phyloP scores from a whole-genome alignment of 2,888 invertebrate species.

The Nasonovia ribisnigri region DNA sequence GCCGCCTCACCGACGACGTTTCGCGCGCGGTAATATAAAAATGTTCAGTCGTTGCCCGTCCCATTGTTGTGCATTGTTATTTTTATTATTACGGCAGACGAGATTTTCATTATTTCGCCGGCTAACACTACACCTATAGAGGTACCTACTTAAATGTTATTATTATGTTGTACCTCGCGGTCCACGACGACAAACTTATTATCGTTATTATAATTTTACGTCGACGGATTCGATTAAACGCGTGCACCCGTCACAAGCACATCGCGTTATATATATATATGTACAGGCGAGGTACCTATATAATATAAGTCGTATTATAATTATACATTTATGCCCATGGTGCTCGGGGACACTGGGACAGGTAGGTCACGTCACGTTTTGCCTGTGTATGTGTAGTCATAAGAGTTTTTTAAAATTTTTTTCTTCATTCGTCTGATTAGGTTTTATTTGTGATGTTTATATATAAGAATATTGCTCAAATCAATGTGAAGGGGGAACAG shows the following conservation, averaged over 20 bases:
- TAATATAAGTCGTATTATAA: too few relatives aligned
- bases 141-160: background rate
- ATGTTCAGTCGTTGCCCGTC: constrained; percentile 25
- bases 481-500: background rate
- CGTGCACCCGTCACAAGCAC: background rate
- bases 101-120: background rate
- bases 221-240: background rate
- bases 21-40: constrained; percentile 35
- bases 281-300: background rate
- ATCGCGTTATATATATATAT: too few relatives aligned
- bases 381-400: background rate
- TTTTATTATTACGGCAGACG: background rate
- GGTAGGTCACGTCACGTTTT: background rate
- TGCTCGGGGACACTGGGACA: background rate
- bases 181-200: background rate
- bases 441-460: background rate
- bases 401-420: background rate
- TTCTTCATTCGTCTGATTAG: background rate
- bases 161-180: background rate
- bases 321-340: too few relatives aligned
- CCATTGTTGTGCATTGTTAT: constrained; percentile 20
- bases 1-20: background rate
- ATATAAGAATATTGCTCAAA: background rate
- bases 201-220: background rate
- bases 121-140: background rate